Conservation (phyloP, 2,113 vertebrate species). For the Morone chrysops region DNA sequence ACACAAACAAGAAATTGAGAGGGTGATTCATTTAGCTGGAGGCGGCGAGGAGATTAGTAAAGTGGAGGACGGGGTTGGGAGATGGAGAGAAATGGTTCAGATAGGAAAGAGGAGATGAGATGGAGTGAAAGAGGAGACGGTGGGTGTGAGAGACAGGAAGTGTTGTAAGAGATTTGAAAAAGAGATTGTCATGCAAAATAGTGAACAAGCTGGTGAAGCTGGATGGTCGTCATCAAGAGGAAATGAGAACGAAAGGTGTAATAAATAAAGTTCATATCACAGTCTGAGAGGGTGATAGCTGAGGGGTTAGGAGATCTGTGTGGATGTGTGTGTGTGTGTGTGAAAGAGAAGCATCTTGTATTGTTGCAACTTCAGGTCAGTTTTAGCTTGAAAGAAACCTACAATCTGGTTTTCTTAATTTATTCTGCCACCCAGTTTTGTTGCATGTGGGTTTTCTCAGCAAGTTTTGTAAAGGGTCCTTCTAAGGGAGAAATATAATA, state of each 20-base stretch:
- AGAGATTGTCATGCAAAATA: conserved; percentile 53
- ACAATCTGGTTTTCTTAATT: conserved; percentile 8
- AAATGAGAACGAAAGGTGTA: conserved; percentile 52
- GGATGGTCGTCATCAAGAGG: conserved; percentile 28
- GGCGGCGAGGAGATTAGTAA: conserved; percentile 51
- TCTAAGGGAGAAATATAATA: neutral
- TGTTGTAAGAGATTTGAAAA: conserved; percentile 29
- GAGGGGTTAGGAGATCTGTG: conserved; percentile 1
- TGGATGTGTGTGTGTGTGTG: neutral
- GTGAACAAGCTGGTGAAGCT: conserved; percentile 14
- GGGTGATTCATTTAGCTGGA: conserved; percentile 66
- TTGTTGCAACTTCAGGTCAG: conserved; percentile 4
- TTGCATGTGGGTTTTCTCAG: neutral
- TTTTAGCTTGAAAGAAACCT: conserved; percentile 7
- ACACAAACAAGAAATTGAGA: conserved; percentile 39
- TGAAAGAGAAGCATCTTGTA: neutral
- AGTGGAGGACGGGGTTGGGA: conserved; percentile 42
- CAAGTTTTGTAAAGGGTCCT: neutral
- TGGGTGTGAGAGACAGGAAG: neutral
- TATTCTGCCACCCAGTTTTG: neutral
- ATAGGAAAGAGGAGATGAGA: conserved; percentile 39
- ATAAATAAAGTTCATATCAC: conserved; percentile 52
- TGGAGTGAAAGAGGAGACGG: neutral
- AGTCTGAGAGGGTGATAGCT: conserved; percentile 4
- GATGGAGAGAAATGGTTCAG: conserved; percentile 58